These are phyloP conservation scores for Chrysemys picta DNA, from an alignment of 2,113 vertebrate genomes.

Conservation along the genomic window DNA sequence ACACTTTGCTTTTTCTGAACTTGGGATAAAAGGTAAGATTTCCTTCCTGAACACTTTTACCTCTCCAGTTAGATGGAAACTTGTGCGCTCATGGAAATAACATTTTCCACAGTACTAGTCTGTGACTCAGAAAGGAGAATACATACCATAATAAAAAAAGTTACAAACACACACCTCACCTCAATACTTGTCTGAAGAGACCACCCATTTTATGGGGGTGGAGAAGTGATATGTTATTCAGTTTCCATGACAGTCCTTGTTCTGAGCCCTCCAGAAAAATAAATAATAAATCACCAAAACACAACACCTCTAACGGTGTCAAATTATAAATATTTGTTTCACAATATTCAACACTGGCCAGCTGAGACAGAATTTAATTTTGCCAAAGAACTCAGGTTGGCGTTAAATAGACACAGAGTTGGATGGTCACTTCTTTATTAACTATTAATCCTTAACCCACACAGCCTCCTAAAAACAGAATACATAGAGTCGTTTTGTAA, in stretches of 20 bases:
- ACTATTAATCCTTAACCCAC: neutral
- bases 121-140: neutral
- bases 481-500: neutral
- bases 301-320: neutral
- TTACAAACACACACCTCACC: neutral
- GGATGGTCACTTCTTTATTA: neutral
- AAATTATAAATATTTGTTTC: conserved; percentile 24
- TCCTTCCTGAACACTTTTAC: neutral
- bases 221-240: neutral
- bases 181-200: neutral
- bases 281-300: neutral
- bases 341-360: conserved; percentile 34
- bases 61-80: neutral
- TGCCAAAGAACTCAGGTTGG: conserved; percentile 17
- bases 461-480: conserved; percentile 23
- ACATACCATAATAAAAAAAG: neutral
- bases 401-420: neutral
- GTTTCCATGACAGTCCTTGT: neutral
- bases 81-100: neutral
- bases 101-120: neutral
- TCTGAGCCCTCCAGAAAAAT: neutral
- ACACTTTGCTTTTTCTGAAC: neutral
- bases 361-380: conserved; percentile 24
- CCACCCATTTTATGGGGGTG: neutral
- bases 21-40: neutral